Percentiles rank a stretch among this genome's conserved stretches.
Evolutionary conservation across 1,140 invertebrate species (phyloP).

Genomic region (Drosophila takahashii): DNA sequence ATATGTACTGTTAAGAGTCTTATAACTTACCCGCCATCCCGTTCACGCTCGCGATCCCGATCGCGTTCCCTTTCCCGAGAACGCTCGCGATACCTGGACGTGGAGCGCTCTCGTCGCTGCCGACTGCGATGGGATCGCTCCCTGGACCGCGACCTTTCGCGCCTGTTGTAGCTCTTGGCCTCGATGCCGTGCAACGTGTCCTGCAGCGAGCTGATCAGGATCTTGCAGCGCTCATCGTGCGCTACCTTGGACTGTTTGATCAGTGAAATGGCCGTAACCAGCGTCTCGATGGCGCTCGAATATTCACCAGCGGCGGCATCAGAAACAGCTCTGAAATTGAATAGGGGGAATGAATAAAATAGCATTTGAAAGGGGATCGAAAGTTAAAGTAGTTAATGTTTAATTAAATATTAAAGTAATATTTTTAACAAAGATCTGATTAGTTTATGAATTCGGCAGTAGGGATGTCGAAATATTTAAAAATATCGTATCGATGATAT

Average conservation of each 20-base stretch:
- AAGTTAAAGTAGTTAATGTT: too few species aligned
- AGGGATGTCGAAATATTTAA: too few species aligned
- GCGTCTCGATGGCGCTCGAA: constrained; percentile 98
- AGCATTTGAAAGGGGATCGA: neutral
- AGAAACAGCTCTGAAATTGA: constrained; percentile 91
- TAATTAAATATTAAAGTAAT: too few species aligned
- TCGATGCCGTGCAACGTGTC: constrained; percentile 94
- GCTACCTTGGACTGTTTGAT: constrained; percentile 99
- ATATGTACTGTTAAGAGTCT: neutral
- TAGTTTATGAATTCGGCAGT: too few species aligned
- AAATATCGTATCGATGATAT: too few species aligned
- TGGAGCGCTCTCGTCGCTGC: constrained; percentile 91
- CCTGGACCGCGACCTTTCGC: constrained; percentile 89
- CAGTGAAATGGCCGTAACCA: constrained; percentile 98
- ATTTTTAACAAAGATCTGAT: too few species aligned
- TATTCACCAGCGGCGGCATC: constrained; percentile 99
- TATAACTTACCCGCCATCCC: constrained; percentile 85
- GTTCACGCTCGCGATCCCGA: constrained; percentile 89
- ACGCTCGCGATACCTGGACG: constrained; percentile 90
- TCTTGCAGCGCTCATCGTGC: constrained; percentile 99
- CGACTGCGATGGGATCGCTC: constrained; percentile 90
- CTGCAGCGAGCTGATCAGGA: constrained; percentile 97
- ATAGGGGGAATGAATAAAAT: neutral
- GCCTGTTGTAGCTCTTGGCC: constrained; percentile 81
- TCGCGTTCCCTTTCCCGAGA: constrained; percentile 88